These are phyloP conservation scores for Scelioninae gen. 2 DNA, from an alignment of 2,888 invertebrate species.

Conservation along the genomic window DNA sequence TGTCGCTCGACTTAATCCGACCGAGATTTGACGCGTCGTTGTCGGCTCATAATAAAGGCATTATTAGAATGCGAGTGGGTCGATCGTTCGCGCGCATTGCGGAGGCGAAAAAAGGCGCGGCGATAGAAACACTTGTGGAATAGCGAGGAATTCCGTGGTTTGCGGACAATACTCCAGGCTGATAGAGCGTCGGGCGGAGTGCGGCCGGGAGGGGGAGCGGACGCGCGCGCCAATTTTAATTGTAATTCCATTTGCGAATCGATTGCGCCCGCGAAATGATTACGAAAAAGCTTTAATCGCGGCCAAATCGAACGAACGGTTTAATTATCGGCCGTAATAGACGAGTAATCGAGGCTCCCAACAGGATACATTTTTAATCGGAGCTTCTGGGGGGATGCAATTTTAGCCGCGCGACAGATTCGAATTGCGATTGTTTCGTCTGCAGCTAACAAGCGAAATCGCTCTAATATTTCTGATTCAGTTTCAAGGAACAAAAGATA, in stretches of 20 bases:
- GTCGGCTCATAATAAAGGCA: slow-evolving; percentile 35
- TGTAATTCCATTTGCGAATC: slow-evolving; percentile 55
- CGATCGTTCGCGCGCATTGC: slow-evolving; percentile 26
- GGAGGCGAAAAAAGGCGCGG: slow-evolving; percentile 17
- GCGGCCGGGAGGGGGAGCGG: no score
- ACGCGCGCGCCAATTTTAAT: no score
- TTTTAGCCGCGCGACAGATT: slow-evolving; percentile 40
- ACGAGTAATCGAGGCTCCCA: slow-evolving; percentile 52
- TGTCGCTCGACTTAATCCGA: slow-evolving; percentile 29
- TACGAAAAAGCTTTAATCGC: slow-evolving; percentile 59
- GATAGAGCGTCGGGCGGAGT: no score
- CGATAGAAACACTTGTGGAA: slow-evolving; percentile 52
- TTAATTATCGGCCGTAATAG: slow-evolving; percentile 56
- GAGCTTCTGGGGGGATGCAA: slow-evolving; percentile 31
- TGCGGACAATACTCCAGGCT: slow-evolving; percentile 30
- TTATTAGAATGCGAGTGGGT: slow-evolving; percentile 30
- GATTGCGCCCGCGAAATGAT: slow-evolving; percentile 50
- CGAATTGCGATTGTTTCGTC: slow-evolving; percentile 48
- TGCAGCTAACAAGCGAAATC: slow-evolving; percentile 43
- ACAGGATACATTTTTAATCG: slow-evolving; percentile 58
- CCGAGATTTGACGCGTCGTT: slow-evolving; percentile 17
- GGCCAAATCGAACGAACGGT: slow-evolving; percentile 55
- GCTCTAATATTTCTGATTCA: slow-evolving; percentile 40
- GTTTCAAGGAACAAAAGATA: slow-evolving; percentile 40
- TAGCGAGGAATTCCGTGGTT: slow-evolving; percentile 39